These are phyloP conservation scores for Standfussiana lucernea DNA, from an alignment of 2,888 invertebrate genomes.

Conservation along the genomic window DNA sequence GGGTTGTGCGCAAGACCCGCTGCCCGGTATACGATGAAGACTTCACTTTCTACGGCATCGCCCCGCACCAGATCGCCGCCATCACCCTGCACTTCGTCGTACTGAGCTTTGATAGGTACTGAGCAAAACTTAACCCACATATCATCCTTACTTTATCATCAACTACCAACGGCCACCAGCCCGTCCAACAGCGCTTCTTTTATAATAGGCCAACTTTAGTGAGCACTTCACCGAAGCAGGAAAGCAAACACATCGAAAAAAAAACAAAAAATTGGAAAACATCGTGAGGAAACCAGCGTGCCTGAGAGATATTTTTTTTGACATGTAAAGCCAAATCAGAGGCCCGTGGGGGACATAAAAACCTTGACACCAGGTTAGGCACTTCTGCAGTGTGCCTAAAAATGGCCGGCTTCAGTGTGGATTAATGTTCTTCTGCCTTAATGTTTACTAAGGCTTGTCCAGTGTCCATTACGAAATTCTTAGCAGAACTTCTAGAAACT, in stretches of 20 bases:
- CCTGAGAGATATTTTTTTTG: too few relatives aligned
- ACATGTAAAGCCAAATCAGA: too few relatives aligned
- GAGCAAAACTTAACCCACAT: not conserved
- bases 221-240: too few relatives aligned
- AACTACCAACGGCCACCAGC: not conserved
- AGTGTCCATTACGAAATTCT: not conserved
- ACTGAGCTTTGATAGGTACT: constrained; percentile 96
- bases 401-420: not conserved
- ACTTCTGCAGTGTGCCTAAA: not conserved
- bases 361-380: too few relatives aligned
- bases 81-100: constrained; percentile 98
- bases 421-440: too few relatives aligned
- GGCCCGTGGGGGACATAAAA: too few relatives aligned
- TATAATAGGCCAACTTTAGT: not conserved
- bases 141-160: not conserved
- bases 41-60: constrained; percentile 99
- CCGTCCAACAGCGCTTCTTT: not conserved
- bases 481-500: not conserved
- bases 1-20: constrained; percentile 98
- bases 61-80: constrained; percentile 95
- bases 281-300: too few relatives aligned
- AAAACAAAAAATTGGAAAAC: too few relatives aligned
- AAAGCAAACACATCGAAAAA: too few relatives aligned
- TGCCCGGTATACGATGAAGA: constrained; percentile 99
- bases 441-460: not conserved